Percentiles rank a stretch among this genome's conserved stretches.
These are phyloP conservation scores for Ophthalmolycus amberensis DNA, from an alignment of 2,113 vertebrate species.

Conservation along the genomic window DNA sequence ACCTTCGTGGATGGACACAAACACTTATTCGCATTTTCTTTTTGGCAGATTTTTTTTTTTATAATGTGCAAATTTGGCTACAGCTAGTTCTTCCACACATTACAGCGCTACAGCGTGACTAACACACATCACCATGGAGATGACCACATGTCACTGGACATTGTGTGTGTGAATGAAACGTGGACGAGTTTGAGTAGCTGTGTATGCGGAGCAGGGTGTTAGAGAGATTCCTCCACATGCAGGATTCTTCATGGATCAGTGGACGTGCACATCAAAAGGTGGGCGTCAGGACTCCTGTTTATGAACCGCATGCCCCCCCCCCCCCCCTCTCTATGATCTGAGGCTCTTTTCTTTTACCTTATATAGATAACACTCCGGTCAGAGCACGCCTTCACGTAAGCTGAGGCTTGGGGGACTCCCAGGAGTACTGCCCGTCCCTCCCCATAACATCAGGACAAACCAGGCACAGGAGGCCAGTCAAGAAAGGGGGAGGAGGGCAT, in stretches of 20 bases:
- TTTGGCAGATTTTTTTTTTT: too few species aligned
- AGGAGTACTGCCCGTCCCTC: conserved; percentile 50
- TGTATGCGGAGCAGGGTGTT: not conserved
- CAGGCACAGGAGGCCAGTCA: conserved; percentile 43
- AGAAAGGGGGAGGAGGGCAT: conserved; percentile 7
- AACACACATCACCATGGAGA: too few species aligned
- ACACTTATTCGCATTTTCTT: too few species aligned
- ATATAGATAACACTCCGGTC: conserved; percentile 61
- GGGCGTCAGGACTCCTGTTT: conserved; percentile 55
- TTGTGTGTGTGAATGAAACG: too few species aligned
- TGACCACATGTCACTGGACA: too few species aligned
- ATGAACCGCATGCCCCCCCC: conserved; percentile 65
- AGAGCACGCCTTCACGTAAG: conserved; percentile 31
- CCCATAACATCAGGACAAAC: conserved; percentile 62
- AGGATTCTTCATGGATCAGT: conserved; percentile 23
- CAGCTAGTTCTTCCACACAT: too few species aligned
- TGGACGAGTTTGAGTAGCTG: too few species aligned
- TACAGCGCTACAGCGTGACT: too few species aligned
- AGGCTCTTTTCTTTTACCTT: conserved; percentile 63
- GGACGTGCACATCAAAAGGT: conserved; percentile 71
- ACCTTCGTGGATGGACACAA: too few species aligned
- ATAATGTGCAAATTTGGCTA: too few species aligned
- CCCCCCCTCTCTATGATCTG: conserved; percentile 34
- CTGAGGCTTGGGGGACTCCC: conserved; percentile 50
- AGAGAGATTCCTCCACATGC: conserved; percentile 11